Evolutionary conservation across 64 coral and sea anemone genomes (phyloP), one percentile per base, ranked within the genome.

Genomic region (Dendronephthya gigantea): DNA sequence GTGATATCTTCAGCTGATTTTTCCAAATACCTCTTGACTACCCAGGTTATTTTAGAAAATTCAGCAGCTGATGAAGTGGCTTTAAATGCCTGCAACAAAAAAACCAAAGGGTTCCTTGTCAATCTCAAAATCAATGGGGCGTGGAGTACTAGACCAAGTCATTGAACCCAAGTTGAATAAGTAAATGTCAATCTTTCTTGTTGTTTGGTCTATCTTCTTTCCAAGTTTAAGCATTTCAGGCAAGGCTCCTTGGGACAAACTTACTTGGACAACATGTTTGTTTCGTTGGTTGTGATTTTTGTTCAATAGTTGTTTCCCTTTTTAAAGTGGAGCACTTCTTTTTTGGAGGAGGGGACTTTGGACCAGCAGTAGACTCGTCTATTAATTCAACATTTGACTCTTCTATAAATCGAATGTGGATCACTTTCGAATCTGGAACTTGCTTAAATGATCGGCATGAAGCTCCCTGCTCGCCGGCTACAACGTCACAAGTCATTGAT

Each of bases 391-490:
- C 86, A 22, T 22, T 2, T 76, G 39, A 52, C 49, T 69, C 33
- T 33, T 68, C 56, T 41, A 86, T 37, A 40, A 85, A 85, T 49
- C 51, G 84, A 50, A 85, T 39, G 50, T 85, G 51, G 68, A 86
- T 70, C 1, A 87, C 86, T 87, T 87, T 87, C 28, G 50, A 74
- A 87, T 79, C 68, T 39, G 85, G 85, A 16, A 68, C 40, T 86
- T 68, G 23, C 58, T 68, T 86, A n/a, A 58, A 40, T 34, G 59
- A 22, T 19, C n/a, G 33, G 32, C 85, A 72, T 14, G 52, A 86
- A 19, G 85, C 62, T 17, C 85, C 68, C 65, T 87, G 85, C 50
- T 87, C 37, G 59, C 66, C 85, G n/a, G n/a, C n/a, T n/a, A n/a
- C n/a, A n/a, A n/a, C n/a, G n/a, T n/a, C n/a, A n/a, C n/a, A n/a